phyloP scores from a whole-genome alignment of 2,113 vertebrate genomes.

The Myodes glareolus region DNA sequence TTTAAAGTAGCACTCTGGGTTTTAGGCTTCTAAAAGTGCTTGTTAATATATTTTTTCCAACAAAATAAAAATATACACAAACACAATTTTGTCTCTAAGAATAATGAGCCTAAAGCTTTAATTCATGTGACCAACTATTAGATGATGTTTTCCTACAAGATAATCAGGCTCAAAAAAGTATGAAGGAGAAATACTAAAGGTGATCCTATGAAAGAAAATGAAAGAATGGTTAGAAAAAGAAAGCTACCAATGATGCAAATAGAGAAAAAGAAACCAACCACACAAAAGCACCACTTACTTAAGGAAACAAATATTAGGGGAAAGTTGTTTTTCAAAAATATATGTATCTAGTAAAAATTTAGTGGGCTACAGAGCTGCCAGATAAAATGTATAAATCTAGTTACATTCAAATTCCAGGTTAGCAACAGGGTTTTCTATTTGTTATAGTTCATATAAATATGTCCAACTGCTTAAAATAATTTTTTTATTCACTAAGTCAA shows the following conservation, averaged over 20 bases:
- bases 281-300: neutral
- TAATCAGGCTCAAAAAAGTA: neutral
- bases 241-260: slow-evolving; percentile 30
- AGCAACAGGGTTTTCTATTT: neutral
- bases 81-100: slow-evolving; percentile 11
- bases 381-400: neutral
- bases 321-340: neutral
- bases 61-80: neutral
- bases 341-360: neutral
- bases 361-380: neutral
- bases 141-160: neutral
- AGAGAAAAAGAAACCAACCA: neutral
- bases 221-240: neutral
- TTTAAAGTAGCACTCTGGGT: no score
- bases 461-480: neutral
- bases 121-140: neutral
- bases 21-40: no score
- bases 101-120: slow-evolving; percentile 39
- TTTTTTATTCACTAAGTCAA: neutral
- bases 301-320: neutral
- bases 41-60: no score
- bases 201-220: neutral
- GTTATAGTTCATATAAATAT: neutral
- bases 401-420: slow-evolving; percentile 11
- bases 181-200: neutral